Evolutionary conservation across 2,113 vertebrate genomes (phyloP).

Genomic region (Ia io): DNA sequence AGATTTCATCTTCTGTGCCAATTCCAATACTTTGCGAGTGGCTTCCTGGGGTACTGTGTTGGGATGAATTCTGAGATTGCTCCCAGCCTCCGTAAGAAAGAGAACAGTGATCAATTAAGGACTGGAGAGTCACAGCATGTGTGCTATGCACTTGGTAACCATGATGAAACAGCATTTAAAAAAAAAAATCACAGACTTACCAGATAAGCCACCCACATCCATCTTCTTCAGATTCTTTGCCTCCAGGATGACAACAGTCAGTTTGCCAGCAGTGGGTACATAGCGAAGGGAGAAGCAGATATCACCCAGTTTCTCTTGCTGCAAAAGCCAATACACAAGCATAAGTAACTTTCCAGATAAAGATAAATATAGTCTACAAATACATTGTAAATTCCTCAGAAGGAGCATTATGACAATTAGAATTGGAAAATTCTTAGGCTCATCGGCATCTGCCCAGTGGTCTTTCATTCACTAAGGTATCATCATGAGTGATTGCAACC

Average conservation of each 20-base stretch:
- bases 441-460: neutral
- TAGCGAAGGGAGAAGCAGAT: conserved; percentile 99
- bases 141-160: neutral
- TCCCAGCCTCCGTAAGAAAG: neutral
- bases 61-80: conserved; percentile 34
- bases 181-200: conserved; percentile 80
- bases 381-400: neutral
- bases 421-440: neutral
- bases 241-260: conserved; percentile 97
- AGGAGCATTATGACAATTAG: neutral
- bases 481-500: neutral
- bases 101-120: conserved; percentile 24
- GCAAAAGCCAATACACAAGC: conserved; percentile 73
- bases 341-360: conserved; percentile 12
- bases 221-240: conserved; percentile 99
- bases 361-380: neutral
- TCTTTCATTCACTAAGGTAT: neutral
- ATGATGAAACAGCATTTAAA: neutral
- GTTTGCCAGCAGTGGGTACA: conserved; percentile 97
- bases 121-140: neutral
- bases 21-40: neutral
- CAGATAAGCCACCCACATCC: conserved; percentile 98
- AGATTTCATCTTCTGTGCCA: conserved; percentile 30
- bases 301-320: conserved; percentile 99
- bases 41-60: conserved; percentile 25